These are phyloP conservation scores for Psittacula derbiana DNA, from an alignment of 2,797 vertebrate genomes.

Conservation along the genomic window DNA sequence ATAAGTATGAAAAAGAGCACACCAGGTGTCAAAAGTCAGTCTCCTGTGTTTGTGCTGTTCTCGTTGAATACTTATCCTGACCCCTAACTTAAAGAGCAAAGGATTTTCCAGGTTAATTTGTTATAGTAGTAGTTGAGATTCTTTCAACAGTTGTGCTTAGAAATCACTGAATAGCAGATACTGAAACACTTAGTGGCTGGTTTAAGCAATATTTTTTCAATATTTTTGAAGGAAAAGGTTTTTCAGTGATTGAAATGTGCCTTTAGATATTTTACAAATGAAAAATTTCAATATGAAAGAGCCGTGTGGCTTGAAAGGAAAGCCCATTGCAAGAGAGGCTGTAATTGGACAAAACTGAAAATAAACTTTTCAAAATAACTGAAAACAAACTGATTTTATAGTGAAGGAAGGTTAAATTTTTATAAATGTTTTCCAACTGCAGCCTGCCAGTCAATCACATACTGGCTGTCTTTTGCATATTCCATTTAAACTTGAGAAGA, in stretches of 20 bases:
- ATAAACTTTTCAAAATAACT: constrained; percentile 12
- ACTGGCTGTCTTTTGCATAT: not conserved
- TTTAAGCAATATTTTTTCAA: not conserved
- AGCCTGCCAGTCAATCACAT: not conserved
- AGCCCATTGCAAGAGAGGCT: not conserved
- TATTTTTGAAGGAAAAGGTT: not conserved
- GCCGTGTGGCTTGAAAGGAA: not conserved
- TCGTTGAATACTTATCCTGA: not conserved
- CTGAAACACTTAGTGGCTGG: not conserved
- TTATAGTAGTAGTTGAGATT: not conserved
- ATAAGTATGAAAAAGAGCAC: not conserved
- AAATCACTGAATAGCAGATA: not conserved
- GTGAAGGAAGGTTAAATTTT: not conserved
- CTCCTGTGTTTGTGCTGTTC: not conserved
- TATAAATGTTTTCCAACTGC: not conserved
- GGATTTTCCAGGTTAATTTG: not conserved
- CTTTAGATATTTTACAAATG: constrained; percentile 9
- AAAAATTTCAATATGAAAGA: constrained; percentile 16
- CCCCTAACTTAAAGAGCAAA: not conserved
- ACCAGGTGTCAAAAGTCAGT: not conserved
- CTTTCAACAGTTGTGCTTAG: not conserved
- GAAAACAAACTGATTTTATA: not conserved
- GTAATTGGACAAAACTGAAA: not conserved
- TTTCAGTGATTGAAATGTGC: not conserved
- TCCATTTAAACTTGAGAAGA: no score